Evolutionary conservation across 1,140 invertebrate species (phyloP).

Genomic region (Drosophila mauritiana): DNA sequence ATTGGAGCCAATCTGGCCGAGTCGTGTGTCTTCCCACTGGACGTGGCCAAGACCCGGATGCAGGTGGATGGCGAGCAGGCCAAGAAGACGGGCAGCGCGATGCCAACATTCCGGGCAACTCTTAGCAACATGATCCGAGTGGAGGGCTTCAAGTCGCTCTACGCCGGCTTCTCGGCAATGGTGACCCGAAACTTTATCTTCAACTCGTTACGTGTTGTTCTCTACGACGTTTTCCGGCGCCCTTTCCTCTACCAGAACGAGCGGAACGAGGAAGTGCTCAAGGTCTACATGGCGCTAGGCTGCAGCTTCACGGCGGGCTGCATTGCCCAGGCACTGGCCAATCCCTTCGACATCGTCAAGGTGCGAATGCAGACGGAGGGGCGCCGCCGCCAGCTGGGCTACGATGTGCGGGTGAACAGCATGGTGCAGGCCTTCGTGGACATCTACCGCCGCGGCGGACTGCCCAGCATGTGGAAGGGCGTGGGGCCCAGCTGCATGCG

Average conservation of each 20-base stretch:
- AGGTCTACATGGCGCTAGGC: conserved; percentile 10
- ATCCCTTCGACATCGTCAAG: conserved; percentile 63
- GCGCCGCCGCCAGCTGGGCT: conserved; percentile 3
- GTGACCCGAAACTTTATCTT: conserved; percentile 49
- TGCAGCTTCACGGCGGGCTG: conserved; percentile 45
- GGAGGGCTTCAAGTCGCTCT: conserved; percentile 19
- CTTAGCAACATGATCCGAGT: conserved; percentile 10
- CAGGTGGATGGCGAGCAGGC: conserved; percentile 48
- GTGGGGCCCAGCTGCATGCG: conserved; percentile 48
- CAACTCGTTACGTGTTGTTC: conserved; percentile 48
- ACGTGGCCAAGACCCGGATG: conserved; percentile 57
- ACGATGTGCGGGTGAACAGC: conserved; percentile 16
- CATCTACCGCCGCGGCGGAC: conserved; percentile 32
- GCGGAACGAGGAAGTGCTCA: not conserved
- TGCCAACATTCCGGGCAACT: conserved; percentile 12
- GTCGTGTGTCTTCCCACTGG: conserved; percentile 38
- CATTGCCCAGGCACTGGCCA: conserved; percentile 49
- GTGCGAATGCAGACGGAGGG: conserved; percentile 60
- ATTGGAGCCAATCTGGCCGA: conserved; percentile 55
- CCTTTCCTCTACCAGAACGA: conserved; percentile 16
- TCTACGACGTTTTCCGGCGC: conserved; percentile 57
- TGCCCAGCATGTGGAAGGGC: conserved; percentile 40
- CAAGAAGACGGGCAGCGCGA: conserved; percentile 19
- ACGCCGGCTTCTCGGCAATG: conserved; percentile 55
- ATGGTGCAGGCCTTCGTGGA: conserved; percentile 8